phyloP scores from a whole-genome alignment of 2,888 invertebrate genomes.

The Sphaerophoria rueppellii region DNA sequence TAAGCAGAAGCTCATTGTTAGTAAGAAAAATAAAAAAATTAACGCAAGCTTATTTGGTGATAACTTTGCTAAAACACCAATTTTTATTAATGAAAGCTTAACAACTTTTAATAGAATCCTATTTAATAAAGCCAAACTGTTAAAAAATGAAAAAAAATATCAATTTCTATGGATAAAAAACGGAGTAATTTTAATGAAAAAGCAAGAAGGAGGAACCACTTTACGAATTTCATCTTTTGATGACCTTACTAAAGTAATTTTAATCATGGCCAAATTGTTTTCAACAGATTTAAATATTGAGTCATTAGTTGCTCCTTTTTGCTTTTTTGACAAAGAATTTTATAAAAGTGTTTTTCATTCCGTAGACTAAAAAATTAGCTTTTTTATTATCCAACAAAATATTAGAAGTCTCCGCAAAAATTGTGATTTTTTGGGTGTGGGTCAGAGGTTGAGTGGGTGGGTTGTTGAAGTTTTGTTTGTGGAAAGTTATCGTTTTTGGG shows the following conservation, averaged over 20 bases:
- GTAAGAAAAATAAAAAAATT: conserved; percentile 4
- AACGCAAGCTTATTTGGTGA: conserved; percentile 25
- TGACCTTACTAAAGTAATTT: conserved; percentile 6
- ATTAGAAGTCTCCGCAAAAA: conserved; percentile 12
- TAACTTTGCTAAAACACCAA: too few species aligned
- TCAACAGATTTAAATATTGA: background rate
- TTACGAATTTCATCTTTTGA: conserved; percentile 24
- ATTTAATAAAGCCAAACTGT: conserved; percentile 29
- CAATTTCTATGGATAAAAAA: conserved; percentile 24
- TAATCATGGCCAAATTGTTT: background rate
- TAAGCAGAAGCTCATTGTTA: background rate
- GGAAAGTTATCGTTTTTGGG: too few species aligned
- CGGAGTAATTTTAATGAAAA: conserved; percentile 22
- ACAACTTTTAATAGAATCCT: conserved; percentile 21
- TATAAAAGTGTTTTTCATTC: conserved; percentile 16
- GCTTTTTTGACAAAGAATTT: conserved; percentile 11
- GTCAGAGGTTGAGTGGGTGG: too few species aligned
- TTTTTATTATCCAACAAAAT: conserved; percentile 37
- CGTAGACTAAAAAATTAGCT: background rate
- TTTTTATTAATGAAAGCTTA: conserved; percentile 24
- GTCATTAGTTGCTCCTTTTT: conserved; percentile 12
- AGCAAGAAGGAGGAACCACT: conserved; percentile 17
- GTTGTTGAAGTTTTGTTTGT: too few species aligned
- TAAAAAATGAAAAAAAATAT: conserved; percentile 26
- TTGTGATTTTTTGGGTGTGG: conserved; percentile 15